These are phyloP conservation scores for Lacanobia wlatinum DNA, from an alignment of 2,888 invertebrate genomes.

Conservation along the genomic window DNA sequence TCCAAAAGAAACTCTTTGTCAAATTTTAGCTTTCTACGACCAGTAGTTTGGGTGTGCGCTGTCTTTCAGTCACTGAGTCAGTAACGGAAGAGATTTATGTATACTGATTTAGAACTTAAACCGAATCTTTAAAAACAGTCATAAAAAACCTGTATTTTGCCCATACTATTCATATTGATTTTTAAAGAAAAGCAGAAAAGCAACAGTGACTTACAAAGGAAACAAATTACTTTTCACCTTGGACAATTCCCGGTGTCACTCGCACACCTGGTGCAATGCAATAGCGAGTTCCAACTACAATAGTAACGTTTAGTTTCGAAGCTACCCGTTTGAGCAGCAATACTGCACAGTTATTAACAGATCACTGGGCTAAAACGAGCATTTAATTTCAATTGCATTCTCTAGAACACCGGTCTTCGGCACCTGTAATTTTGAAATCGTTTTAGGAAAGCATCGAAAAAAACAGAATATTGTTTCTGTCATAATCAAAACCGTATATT, in stretches of 20 bases:
- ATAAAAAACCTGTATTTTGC: not conserved
- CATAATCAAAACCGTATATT: too few relatives aligned
- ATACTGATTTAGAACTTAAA: not conserved
- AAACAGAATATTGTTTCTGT: not conserved
- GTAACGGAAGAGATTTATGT: too few relatives aligned
- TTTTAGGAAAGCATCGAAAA: not conserved
- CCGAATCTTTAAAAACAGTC: not conserved
- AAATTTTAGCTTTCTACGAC: too few relatives aligned
- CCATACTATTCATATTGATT: too few relatives aligned
- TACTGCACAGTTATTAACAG: conserved; percentile 40
- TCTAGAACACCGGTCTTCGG: not conserved
- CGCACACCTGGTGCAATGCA: not conserved
- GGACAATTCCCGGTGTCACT: not conserved
- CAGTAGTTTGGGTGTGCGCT: too few relatives aligned
- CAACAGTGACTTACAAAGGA: not conserved
- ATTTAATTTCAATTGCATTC: conserved; percentile 46
- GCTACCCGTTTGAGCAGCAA: conserved; percentile 19
- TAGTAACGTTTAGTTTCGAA: conserved; percentile 13
- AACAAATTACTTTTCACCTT: not conserved
- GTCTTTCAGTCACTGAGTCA: too few relatives aligned
- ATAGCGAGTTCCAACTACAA: not conserved
- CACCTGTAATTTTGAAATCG: conserved; percentile 8
- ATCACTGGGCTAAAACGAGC: conserved; percentile 31
- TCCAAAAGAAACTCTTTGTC: too few relatives aligned
- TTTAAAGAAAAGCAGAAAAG: too few relatives aligned